Evolutionary conservation across 2,113 vertebrate genomes (phyloP), one percentile per base, ranked within the genome.

Genomic region (Strigops habroptila): DNA sequence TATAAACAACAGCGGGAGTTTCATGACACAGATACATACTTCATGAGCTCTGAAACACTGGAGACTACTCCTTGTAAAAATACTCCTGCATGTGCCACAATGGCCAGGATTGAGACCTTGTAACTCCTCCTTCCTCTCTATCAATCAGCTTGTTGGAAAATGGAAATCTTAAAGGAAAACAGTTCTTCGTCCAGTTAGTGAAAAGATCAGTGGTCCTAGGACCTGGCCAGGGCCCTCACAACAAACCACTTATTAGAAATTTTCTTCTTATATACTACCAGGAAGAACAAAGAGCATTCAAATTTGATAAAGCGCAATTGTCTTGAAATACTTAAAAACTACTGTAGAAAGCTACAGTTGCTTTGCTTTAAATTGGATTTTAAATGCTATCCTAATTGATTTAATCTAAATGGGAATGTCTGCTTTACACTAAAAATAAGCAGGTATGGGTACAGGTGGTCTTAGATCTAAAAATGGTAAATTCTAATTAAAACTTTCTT

Each of bases 341-440:
- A 33, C 2, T 71, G n/a, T 18, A 48, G 67, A 90, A 91, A 65
- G 57, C 18, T 80, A 60, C 28, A 80, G 25, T 12, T 65, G 18
- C 52, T 81, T 78, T 83, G 31, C 48, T 65, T 82, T 91, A 68
- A 80, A 86, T 18, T 77, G 44, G 63, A 79, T 77, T 93, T 95
- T 86, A 93, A 96, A 90, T 27, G 31, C 30, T 62, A 49, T 41
- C 10, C 22, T 60, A 39, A 90, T 55, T 77, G 73, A 86, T 67
- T 77, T 65, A 44, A 85, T 76, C 53, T 88, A 82, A 90, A 82
- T 16, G 30, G 3, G 7, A 91, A 91, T 16, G 33, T 53, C 25
- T 41, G 25, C 35, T 64, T 91, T 75, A 84, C 39, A 65, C 39
- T 43, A 62, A 90, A 84, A 96, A 81, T 23, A 63, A 75, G 59